Evolutionary conservation across 2,113 vertebrate species (phyloP), one percentile per base, ranked within the genome.

Genomic region (Callopanchax toddi): DNA sequence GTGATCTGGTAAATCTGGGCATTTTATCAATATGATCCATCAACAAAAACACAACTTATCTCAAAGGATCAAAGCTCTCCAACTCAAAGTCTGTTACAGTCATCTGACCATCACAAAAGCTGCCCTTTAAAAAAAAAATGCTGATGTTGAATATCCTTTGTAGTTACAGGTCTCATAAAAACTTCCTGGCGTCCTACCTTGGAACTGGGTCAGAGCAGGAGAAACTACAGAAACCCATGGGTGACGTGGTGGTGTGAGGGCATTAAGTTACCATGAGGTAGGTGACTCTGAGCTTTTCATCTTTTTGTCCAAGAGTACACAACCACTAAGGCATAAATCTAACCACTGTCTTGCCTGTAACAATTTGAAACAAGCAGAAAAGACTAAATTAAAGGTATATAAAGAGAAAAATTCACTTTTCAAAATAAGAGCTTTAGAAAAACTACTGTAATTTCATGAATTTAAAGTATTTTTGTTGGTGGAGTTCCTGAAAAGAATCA

Each of bases 131-230:
- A 23, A 46, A 63, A 76, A 53, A 32, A 32, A 49, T 70, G 6
- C 25, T 77, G 29, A 72, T 8, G 3, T 8, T 60, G 6, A 46
- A 50, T 71, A 17, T 77, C 25, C 64, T 67, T 60, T 76, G 26
- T 45, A 92, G 90, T 83, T 92, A 91, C 80, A 90, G 89, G 69
- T 88, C 89, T 17, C 90, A 92, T 52, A 91, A 85, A 63, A 86
- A 83, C 76, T 85, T 91, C 51, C 10, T 91, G 71, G 91, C 88
- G 0, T 89, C 88, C 20, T 91, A 89, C 63, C 83, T 91, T 46
- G 89, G 88, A 53, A 79, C 78, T 1, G 51, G 64, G 36, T 45
- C 80, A 5, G 91, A 91, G 74, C 86, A 88, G 55, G 87, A 92
- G 71, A 90, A 90, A 52, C 84, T 91, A 6, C 87, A 91, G 73